phyloP scores from a whole-genome alignment of 1,140 invertebrate genomes.

The Micrasema minimum region DNA sequence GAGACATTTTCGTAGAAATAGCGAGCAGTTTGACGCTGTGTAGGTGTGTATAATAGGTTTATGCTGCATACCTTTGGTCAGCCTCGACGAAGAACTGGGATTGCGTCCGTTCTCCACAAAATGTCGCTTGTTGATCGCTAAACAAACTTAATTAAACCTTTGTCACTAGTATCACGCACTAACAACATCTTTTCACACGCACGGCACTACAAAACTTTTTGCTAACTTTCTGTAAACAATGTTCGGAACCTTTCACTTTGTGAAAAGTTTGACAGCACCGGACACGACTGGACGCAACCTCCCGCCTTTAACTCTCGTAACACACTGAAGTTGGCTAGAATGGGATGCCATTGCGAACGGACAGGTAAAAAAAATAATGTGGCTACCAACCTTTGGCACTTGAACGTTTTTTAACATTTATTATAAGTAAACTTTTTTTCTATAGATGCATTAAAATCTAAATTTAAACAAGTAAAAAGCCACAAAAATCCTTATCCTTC shows the following conservation, averaged over 20 bases:
- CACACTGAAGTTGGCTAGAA: constrained; percentile 22
- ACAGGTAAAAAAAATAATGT: neutral
- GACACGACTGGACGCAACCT: neutral
- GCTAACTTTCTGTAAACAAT: constrained; percentile 30
- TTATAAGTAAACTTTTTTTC: neutral
- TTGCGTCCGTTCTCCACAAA: constrained; percentile 16
- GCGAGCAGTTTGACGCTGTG: neutral
- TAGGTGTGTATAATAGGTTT: neutral
- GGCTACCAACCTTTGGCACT: neutral
- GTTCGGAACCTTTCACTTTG: constrained; percentile 28
- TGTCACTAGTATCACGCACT: constrained; percentile 19
- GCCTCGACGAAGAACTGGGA: neutral
- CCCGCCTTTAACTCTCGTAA: neutral
- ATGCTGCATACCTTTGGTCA: constrained; percentile 10
- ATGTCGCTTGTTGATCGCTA: constrained; percentile 24
- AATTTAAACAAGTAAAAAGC: neutral
- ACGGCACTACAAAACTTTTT: constrained; percentile 14
- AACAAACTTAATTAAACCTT: constrained; percentile 13
- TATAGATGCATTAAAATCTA: neutral
- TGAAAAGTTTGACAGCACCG: constrained; percentile 12
- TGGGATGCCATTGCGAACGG: neutral
- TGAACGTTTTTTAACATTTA: neutral
- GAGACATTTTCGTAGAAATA: constrained; percentile 1
- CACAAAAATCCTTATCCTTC: neutral
- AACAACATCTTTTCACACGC: constrained; percentile 19